phyloP scores from a whole-genome alignment of 2,113 vertebrate genomes.

The Beaufortia kweichowensis region DNA sequence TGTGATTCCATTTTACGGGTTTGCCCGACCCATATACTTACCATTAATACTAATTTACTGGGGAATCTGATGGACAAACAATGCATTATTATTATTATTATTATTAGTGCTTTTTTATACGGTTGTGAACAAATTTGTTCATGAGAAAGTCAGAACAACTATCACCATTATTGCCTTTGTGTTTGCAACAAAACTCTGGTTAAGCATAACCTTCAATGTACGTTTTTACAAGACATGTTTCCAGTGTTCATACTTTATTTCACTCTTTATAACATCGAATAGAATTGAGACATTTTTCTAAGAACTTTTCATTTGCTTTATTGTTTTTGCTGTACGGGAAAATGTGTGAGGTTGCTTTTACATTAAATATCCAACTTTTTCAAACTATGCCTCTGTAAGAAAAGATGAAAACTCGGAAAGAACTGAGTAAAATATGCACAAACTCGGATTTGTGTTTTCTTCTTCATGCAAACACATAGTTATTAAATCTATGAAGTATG shows the following conservation, averaged over 20 bases:
- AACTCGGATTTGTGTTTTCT: slow-evolving; percentile 57
- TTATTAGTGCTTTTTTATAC: slow-evolving; percentile 65
- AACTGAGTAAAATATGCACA: slow-evolving; percentile 74
- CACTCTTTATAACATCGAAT: slow-evolving; percentile 65
- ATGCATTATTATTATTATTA: slow-evolving; percentile 65
- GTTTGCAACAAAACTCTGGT: slow-evolving; percentile 73
- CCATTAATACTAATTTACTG: slow-evolving; percentile 47
- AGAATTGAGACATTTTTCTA: slow-evolving; percentile 73
- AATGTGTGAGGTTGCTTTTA: slow-evolving; percentile 71
- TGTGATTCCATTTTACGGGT: slow-evolving; percentile 40
- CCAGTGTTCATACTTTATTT: slow-evolving; percentile 71
- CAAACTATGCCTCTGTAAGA: slow-evolving; percentile 76
- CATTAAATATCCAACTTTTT: slow-evolving; percentile 76
- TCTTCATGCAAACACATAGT: slow-evolving; percentile 29
- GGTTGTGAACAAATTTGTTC: slow-evolving; percentile 47
- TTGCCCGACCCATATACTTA: slow-evolving; percentile 16
- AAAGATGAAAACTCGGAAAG: slow-evolving; percentile 61
- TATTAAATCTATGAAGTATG: too few relatives aligned
- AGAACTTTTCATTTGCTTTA: slow-evolving; percentile 69
- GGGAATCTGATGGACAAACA: slow-evolving; percentile 51
- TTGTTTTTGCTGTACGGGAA: slow-evolving; percentile 61
- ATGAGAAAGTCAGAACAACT: slow-evolving; percentile 65
- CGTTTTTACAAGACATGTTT: slow-evolving; percentile 62
- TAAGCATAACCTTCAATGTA: slow-evolving; percentile 68
- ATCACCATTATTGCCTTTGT: slow-evolving; percentile 81